Evolutionary conservation across 2,797 vertebrate genomes (phyloP), one percentile per base, ranked within the genome.

Genomic region (Acanthopagrus latus): DNA sequence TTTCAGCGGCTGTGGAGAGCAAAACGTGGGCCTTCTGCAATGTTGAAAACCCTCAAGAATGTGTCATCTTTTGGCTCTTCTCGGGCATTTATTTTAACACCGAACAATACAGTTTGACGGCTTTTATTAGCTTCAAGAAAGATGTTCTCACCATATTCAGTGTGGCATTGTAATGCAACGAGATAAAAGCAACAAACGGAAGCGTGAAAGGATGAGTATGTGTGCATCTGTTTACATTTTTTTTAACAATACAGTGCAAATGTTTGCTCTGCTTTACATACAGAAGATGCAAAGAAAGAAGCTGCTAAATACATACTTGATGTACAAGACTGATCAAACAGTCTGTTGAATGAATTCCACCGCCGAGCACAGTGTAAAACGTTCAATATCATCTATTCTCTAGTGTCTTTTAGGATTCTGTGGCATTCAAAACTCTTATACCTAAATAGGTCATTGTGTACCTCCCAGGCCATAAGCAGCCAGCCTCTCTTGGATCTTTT

Each of bases 61-160:
- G 82, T 70, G 82, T 88, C 85, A 87, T 62, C 64, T 14, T 74
- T 64, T 84, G 78, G 78, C 75, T 83, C 64, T 17, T 60, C 41
- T 78, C 55, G 0, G 52, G 56, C 65, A 38, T 78, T 70, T 67
- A 41, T 76, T 79, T 51, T 27, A 73, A 75, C 70, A 64, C 51
- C 0, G 60, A 83, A 82, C 78, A 78, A 86, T 79, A n/a, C 78
- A 86, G 67, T 85, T 81, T 83, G 86, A 82, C 64, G 73, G 82
- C 85, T 86, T 87, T 82, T 81, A 69, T 87, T 79, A 76, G 80
- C 86, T 73, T 71, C 57, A 50, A 58, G 62, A 88, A 88, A 91
- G 71, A 88, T 87, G 88, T 87, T 89, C 81, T 85, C 84, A 76
- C 86, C 87, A 86, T 88, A 90, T 86, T 90, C 85, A 54, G 63